Evolutionary conservation across 2,113 vertebrate species (phyloP), one percentile per base, ranked within the genome.

Genomic region (Lamprologus ornatipinnis): DNA sequence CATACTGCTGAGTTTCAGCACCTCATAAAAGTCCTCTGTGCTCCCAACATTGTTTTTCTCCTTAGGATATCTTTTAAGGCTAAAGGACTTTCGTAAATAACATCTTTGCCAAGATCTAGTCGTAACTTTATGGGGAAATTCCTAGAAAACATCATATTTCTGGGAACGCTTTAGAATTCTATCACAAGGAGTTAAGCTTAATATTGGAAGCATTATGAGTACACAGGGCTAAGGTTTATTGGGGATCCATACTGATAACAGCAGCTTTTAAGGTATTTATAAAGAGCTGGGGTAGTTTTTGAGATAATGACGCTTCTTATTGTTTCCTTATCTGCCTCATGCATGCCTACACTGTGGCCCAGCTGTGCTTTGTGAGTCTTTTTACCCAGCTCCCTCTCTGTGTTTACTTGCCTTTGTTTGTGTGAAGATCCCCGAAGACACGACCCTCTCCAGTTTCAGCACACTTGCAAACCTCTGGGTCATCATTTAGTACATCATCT

Each of bases 11-110:
- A 68, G 35, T 3, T 68, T 21, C 19, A 21, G 3, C 0, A 6
- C 63, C n/a, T 68, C 63, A 1, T 68, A 40, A 0, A 68, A 40
- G 63, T 68, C 19, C 33, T 40, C 63, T 14, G 33, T 21, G 17
- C 35, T 68, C 35, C 63, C 11, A 68, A 21, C 63, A 40, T 21
- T 40, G 35, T 23, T 40, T 40, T 0, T 40, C 2, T 4, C 63
- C 35, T 68, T 68, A 68, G 35, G 63, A 42, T 47, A 47, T 26
- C 42, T 75, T 75, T 75, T 49, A 11, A 75, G 40, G 42, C 70
- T 45, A 3, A 28, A 47, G 23, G n/a, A 28, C 9, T 49, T 75
- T 49, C 1, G 2, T 75, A 28, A 31, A 49, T 28, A 49, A 19
- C 70, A 75, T 31, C 70, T 75, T 75, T 75, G 70, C 42, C 42